These are phyloP conservation scores for Periophthalmodon schlosseri DNA, from an alignment of 2,113 vertebrate genomes.

Conservation along the genomic window DNA sequence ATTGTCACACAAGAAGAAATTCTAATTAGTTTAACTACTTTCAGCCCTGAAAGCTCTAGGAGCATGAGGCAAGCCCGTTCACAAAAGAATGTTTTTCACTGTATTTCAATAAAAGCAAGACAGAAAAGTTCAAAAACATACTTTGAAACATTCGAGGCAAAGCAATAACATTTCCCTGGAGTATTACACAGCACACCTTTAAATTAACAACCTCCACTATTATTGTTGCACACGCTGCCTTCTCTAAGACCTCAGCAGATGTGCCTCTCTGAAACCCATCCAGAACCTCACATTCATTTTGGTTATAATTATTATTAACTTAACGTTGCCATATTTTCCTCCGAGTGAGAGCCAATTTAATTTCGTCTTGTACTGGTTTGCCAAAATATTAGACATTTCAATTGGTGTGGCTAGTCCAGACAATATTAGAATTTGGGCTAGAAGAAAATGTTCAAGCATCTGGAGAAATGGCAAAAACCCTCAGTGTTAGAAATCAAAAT, in stretches of 20 bases:
- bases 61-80: no score
- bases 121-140: background rate
- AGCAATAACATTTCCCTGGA: background rate
- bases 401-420: background rate
- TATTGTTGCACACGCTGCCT: slow-evolving; percentile 29
- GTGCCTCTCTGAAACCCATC: slow-evolving; percentile 1
- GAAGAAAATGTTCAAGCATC: background rate
- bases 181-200: background rate
- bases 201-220: slow-evolving; percentile 2
- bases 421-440: background rate
- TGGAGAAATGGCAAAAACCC: background rate
- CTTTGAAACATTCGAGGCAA: background rate
- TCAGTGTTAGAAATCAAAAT: background rate
- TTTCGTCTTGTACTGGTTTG: background rate
- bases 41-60: no score
- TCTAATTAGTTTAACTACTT: no score
- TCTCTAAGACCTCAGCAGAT: slow-evolving; percentile 9
- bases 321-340: slow-evolving; percentile 1
- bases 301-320: slow-evolving; percentile 7
- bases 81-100: no score
- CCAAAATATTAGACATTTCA: slow-evolving; percentile 2
- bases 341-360: background rate
- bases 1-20: no score
- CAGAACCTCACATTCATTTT: background rate
- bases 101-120: background rate